Evolutionary conservation across 2,113 vertebrate species (phyloP).

Genomic region (Eonycteris spelaea): DNA sequence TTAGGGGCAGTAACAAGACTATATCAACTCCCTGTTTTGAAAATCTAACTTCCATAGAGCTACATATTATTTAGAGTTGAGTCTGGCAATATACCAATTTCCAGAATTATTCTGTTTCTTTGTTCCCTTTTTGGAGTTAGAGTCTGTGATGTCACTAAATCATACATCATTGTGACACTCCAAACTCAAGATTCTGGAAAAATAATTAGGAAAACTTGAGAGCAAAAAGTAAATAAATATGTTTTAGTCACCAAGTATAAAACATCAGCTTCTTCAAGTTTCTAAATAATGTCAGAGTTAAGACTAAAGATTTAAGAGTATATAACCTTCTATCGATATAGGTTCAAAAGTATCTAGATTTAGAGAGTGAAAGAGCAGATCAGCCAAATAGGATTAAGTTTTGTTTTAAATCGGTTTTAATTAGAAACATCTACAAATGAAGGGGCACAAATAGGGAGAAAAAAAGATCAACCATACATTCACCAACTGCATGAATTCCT

Average conservation of each 20-base stretch:
- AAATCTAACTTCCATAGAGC: background rate
- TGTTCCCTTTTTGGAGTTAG: background rate
- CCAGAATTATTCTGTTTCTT: background rate
- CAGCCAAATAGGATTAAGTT: background rate
- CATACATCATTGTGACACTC: fast-evolving
- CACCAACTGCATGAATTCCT: background rate
- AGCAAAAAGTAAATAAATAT: background rate
- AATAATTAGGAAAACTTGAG: background rate
- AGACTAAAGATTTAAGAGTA: background rate
- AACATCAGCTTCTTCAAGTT: background rate
- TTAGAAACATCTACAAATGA: background rate
- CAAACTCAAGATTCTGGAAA: background rate
- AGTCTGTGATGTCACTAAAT: background rate
- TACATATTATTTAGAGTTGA: background rate
- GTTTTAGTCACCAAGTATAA: background rate
- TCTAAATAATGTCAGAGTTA: background rate
- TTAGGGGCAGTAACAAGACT: background rate
- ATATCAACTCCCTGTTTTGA: background rate
- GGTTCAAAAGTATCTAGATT: background rate
- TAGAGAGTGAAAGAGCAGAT: background rate
- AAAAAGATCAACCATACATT: background rate
- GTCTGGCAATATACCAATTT: background rate
- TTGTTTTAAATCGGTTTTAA: background rate
- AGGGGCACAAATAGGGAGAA: background rate
- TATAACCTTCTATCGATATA: background rate